A percentile compares a stretch with the other conserved stretches of the same genome.
Conservation (phyloP, 2,888 invertebrate genomes). For the Cremastinae sp. region DNA sequence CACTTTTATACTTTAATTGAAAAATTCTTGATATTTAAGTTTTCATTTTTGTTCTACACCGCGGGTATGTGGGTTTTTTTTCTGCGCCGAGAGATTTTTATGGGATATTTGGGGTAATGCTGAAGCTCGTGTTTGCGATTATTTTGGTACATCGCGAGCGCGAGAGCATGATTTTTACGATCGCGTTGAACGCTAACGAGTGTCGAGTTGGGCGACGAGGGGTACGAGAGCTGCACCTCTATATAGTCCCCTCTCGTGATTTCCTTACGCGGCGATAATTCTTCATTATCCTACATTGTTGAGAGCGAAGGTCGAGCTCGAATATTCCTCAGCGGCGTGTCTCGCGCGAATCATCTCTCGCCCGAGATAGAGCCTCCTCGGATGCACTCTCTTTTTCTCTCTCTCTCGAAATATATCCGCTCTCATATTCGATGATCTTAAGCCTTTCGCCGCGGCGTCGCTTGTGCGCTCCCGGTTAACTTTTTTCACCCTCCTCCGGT, state of each 20-base stretch:
- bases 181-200: constrained; percentile 76
- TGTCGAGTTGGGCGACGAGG: constrained; percentile 44
- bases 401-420: constrained; percentile 52
- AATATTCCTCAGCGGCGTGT: constrained; percentile 42
- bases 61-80: too few relatives aligned
- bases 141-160: constrained; percentile 27
- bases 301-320: constrained; percentile 55
- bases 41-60: not conserved
- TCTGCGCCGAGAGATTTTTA: too few relatives aligned
- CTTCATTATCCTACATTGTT: constrained; percentile 81
- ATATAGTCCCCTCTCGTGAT: constrained; percentile 65
- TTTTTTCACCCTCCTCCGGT: constrained; percentile 4
- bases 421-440: constrained; percentile 24
- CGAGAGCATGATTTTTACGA: constrained; percentile 76
- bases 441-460: constrained; percentile 20
- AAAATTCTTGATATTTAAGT: too few relatives aligned
- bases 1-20: too few relatives aligned
- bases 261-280: constrained; percentile 79
- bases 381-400: constrained; percentile 58
- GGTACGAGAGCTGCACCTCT: constrained; percentile 66
- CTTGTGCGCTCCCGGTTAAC: constrained; percentile 60
- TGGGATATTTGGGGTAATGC: not conserved
- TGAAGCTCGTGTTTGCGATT: constrained; percentile 50
- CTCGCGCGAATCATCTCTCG: constrained; percentile 46
- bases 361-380: too few relatives aligned